A percentile compares a stretch with the other conserved stretches of the same genome.
phyloP scores from a whole-genome alignment of 2,797 vertebrate species.

The Chanos chanos region DNA sequence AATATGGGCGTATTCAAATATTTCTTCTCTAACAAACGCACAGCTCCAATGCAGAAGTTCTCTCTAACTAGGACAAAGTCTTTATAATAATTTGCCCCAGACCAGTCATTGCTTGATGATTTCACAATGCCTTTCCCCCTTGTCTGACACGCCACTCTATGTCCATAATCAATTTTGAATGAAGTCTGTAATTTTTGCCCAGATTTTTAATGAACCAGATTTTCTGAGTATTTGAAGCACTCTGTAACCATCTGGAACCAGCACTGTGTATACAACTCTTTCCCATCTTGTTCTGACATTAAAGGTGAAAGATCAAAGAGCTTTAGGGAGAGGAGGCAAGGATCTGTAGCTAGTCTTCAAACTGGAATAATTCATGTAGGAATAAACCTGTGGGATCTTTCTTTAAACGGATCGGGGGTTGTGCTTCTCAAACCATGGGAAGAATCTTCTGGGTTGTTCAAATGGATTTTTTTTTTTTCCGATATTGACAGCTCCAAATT shows the following conservation, averaged over 20 bases:
- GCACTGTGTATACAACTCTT: no score
- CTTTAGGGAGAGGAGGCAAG: slow-evolving; percentile 22
- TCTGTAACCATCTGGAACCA: no score
- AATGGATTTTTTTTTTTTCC: not conserved
- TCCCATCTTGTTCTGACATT: slow-evolving; percentile 23
- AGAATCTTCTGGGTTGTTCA: slow-evolving; percentile 7
- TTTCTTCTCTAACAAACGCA: no score
- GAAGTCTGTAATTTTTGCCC: no score
- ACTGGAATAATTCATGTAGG: slow-evolving; percentile 42
- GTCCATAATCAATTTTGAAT: no score
- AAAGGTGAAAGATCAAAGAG: slow-evolving; percentile 43
- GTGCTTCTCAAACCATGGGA: not conserved
- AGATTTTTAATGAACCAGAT: no score
- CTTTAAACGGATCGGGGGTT: slow-evolving; percentile 9
- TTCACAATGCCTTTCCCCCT: slow-evolving; percentile 6
- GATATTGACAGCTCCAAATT: no score
- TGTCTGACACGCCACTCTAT: not conserved
- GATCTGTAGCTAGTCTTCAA: not conserved
- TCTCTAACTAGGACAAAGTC: not conserved
- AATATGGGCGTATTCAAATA: no score
- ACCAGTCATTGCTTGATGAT: no score
- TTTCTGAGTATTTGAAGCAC: no score
- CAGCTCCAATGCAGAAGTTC: not conserved
- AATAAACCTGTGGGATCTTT: slow-evolving; percentile 15
- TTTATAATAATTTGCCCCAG: no score